These are phyloP conservation scores for Xylocopa sonorina DNA, from an alignment of 1,140 invertebrate species.

Conservation along the genomic window DNA sequence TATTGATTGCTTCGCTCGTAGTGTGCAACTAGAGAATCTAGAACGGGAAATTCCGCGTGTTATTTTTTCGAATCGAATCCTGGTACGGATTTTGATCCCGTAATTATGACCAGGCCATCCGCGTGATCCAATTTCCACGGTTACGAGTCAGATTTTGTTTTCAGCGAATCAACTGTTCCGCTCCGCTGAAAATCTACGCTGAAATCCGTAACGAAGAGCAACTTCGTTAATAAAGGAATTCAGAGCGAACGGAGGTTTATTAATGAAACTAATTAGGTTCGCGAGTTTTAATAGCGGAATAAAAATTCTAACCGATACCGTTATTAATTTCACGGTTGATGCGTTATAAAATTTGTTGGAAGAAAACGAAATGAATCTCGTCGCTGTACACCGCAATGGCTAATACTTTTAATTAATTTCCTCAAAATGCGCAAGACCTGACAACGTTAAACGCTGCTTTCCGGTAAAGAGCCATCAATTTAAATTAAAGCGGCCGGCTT, in stretches of 20 bases:
- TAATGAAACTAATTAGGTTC: too few species aligned
- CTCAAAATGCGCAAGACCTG: not conserved
- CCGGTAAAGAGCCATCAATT: not conserved
- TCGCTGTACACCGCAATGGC: not conserved
- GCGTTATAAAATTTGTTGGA: too few species aligned
- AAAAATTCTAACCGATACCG: too few species aligned
- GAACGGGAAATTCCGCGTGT: not conserved
- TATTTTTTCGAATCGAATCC: slow-evolving; percentile 13
- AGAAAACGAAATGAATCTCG: too few species aligned
- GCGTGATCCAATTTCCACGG: not conserved
- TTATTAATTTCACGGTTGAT: too few species aligned
- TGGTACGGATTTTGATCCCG: too few species aligned
- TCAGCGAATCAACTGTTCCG: not conserved
- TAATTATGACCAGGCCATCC: slow-evolving; percentile 1
- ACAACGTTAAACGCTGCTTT: not conserved
- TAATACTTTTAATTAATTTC: not conserved
- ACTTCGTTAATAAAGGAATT: too few species aligned
- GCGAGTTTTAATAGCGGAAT: too few species aligned
- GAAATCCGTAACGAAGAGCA: too few species aligned
- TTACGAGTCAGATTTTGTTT: not conserved
- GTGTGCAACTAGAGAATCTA: not conserved
- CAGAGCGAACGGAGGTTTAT: too few species aligned
- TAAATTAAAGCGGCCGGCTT: not conserved
- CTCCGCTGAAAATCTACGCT: too few species aligned
- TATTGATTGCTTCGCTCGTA: not conserved